Conservation (phyloP, 1,140 invertebrate species). For the Drosophila bocki region DNA sequence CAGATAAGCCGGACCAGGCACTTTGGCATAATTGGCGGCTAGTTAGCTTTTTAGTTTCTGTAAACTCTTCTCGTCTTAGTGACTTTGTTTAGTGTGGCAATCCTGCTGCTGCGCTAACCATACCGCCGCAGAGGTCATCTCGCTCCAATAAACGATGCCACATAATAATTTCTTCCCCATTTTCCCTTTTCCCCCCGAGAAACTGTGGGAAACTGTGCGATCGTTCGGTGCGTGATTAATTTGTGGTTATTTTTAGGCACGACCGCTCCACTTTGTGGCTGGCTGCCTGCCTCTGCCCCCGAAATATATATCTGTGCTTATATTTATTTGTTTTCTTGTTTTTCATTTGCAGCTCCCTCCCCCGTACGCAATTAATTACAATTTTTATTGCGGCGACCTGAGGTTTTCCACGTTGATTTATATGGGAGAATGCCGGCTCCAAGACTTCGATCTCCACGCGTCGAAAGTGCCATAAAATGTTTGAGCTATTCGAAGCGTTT, state of each 20-base stretch:
- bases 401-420: slow-evolving; percentile 71
- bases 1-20: slow-evolving; percentile 56
- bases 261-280: slow-evolving; percentile 42
- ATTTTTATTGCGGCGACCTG: slow-evolving; percentile 76
- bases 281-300: not conserved
- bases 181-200: slow-evolving; percentile 8
- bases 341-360: slow-evolving; percentile 38
- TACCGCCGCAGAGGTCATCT: slow-evolving; percentile 26
- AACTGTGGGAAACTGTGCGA: slow-evolving; percentile 60
- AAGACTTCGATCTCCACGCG: slow-evolving; percentile 35
- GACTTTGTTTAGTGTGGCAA: slow-evolving; percentile 48
- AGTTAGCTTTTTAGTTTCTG: slow-evolving; percentile 68
- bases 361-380: slow-evolving; percentile 75
- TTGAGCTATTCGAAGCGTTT: slow-evolving; percentile 66
- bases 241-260: slow-evolving; percentile 72
- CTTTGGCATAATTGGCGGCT: slow-evolving; percentile 81
- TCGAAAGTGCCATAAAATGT: slow-evolving; percentile 72
- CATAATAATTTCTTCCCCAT: too few species aligned
- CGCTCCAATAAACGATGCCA: slow-evolving; percentile 4
- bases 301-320: slow-evolving; percentile 24
- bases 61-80: slow-evolving; percentile 24
- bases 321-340: slow-evolving; percentile 66
- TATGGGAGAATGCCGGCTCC: slow-evolving; percentile 62
- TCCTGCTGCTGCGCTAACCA: slow-evolving; percentile 38
- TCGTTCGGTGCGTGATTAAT: slow-evolving; percentile 64